Evolutionary conservation across 2,113 vertebrate genomes (phyloP).

Genomic region (Hipposideros armiger): DNA sequence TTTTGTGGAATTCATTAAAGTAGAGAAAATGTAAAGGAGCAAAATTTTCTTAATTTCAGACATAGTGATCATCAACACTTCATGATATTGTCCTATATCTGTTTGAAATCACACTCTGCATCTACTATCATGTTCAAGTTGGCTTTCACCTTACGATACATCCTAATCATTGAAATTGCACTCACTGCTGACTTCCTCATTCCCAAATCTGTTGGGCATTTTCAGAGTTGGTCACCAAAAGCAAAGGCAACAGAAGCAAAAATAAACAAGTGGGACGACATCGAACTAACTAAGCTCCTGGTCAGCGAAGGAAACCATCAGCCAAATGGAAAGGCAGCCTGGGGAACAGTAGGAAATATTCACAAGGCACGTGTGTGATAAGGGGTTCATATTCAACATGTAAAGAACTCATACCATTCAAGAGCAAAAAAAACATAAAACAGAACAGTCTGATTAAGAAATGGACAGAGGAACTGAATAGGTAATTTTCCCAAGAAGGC

Average conservation of each 20-base stretch:
- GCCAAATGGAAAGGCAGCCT: no score
- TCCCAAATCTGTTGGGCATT: background rate
- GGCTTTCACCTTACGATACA: background rate
- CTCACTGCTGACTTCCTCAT: background rate
- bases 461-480: background rate
- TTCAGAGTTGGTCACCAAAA: background rate
- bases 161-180: background rate
- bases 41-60: background rate
- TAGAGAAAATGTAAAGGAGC: background rate
- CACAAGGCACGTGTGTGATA: background rate
- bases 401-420: background rate
- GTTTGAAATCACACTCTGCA: background rate
- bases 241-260: background rate
- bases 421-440: background rate
- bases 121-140: background rate
- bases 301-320: background rate
- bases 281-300: background rate
- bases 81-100: background rate
- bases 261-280: background rate
- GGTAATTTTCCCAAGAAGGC: background rate
- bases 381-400: background rate
- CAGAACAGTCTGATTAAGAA: background rate
- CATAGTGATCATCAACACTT: background rate
- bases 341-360: background rate
- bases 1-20: background rate